Evolutionary conservation across 2,888 invertebrate species (phyloP).

Genomic region (Pseudoips prasinana): DNA sequence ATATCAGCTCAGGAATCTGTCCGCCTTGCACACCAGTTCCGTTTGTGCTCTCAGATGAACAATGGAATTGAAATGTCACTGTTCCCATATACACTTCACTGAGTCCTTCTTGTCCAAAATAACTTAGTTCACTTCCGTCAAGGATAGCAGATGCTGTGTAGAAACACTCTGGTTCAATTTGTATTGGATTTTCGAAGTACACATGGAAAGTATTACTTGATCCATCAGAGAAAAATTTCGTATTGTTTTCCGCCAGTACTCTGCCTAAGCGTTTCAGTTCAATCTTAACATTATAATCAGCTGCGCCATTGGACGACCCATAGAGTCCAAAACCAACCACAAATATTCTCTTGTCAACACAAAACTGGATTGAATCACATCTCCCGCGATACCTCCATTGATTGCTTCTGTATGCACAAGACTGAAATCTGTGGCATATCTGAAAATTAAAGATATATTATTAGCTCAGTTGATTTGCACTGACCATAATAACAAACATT

Average conservation of each 20-base stretch:
- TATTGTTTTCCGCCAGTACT: slow-evolving; percentile 94
- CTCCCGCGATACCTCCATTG: slow-evolving; percentile 98
- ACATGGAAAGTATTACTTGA: slow-evolving; percentile 97
- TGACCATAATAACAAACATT: no score
- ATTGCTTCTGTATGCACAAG: slow-evolving; percentile 97
- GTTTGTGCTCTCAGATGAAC: slow-evolving; percentile 98
- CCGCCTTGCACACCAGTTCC: slow-evolving; percentile 99
- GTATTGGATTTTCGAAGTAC: slow-evolving; percentile 90
- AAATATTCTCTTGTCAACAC: slow-evolving; percentile 96
- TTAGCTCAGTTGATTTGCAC: no score
- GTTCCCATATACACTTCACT: slow-evolving; percentile 96
- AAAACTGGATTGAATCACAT: slow-evolving; percentile 98
- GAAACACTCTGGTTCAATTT: slow-evolving; percentile 96
- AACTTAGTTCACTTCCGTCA: slow-evolving; percentile 96
- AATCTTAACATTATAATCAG: slow-evolving; percentile 96
- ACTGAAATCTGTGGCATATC: slow-evolving; percentile 97
- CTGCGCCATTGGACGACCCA: slow-evolving; percentile 97
- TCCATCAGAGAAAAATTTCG: slow-evolving; percentile 97
- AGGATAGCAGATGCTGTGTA: slow-evolving; percentile 98
- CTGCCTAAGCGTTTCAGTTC: slow-evolving; percentile 95
- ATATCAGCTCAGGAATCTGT: slow-evolving; percentile 98
- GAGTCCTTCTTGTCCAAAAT: slow-evolving; percentile 98
- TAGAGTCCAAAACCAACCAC: slow-evolving; percentile 97
- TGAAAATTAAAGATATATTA: no score
- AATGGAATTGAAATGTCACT: slow-evolving; percentile 98